Base-by-base conservation (phyloP, 2,113 vertebrate genomes). In the Diphyllodes magnificus region DNA sequence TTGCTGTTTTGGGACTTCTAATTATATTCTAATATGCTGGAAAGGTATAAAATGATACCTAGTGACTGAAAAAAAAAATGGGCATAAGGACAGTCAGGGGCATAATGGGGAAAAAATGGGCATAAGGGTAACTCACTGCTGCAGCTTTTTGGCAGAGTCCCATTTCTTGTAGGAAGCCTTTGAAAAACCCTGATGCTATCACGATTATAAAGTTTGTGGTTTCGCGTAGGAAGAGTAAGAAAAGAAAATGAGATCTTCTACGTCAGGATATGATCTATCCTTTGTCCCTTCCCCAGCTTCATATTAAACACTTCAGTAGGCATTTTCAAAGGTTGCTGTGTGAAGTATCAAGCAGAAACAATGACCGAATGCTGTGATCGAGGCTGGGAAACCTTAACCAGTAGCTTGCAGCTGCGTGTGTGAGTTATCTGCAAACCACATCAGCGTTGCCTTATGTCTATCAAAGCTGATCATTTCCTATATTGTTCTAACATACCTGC, bases 221-320 rank as follows among this genome's bases (percentile, higher is more conserved):
- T 92, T 86, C 94, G 92, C 1, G 5, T 69, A 65, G 84, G 82
- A 92, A 50, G 87, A 75, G 22, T 37, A 73, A 83, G 93, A 75
- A 90, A 92, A 64, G 79, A 92, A 93, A 93, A 95, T 61, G 50
- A 88, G 95, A 68, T 86, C 82, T 77, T 59, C 40, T 68, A 50
- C 44, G 57, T 94, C 27, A 69, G 92, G 75, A 40, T 83, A 68
- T 56, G 90, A 83, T 86, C 75, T 68, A 39, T 71, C 71, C 78
- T 92, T 94, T 92, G 7, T 77, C 71, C 92, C 51, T 83, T 75
- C 75, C 72, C 23, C 82, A 81, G 56, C 64, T 88, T 83, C 79
- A 2, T 44, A 42, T 70, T 73, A 88, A 92, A 69, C 82, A 73
- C 44, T 78, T 80, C 59, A 73, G 70, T 39, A 59, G 87, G 59